Percentiles rank a stretch among this genome's conserved stretches.
Evolutionary conservation across 2,888 invertebrate genomes (phyloP).

Genomic region (Eilema griseolum): DNA sequence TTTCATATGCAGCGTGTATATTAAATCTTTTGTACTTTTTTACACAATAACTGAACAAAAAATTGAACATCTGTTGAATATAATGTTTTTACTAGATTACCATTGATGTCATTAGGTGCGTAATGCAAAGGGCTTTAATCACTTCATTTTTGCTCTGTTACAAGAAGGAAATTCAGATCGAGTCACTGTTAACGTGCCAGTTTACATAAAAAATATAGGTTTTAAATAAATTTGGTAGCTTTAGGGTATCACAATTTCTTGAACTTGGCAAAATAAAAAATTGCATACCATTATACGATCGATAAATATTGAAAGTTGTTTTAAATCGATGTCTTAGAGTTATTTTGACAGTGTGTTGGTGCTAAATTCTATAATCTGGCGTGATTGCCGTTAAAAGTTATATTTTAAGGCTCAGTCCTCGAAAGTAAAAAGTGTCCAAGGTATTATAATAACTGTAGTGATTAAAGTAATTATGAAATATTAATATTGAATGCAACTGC

Average conservation of each 20-base stretch:
- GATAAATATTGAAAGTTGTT: background rate
- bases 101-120: background rate
- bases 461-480: constrained; percentile 37
- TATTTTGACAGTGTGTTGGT: constrained; percentile 52
- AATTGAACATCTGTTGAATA: background rate
- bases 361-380: constrained; percentile 57
- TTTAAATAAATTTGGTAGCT: background rate
- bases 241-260: background rate
- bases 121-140: background rate
- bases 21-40: constrained; percentile 1
- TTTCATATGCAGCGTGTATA: background rate
- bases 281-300: background rate
- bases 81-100: too few relatives aligned
- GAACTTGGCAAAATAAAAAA: background rate
- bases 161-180: background rate
- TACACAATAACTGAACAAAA: background rate
- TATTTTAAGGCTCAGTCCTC: constrained; percentile 36
- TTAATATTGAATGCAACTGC: constrained; percentile 58
- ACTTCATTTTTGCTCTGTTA: background rate
- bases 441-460: constrained; percentile 42
- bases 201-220: background rate
- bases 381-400: constrained; percentile 28
- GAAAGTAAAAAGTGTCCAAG: constrained; percentile 47
- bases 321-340: constrained; percentile 16
- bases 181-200: background rate